Evolutionary conservation across 2,888 invertebrate genomes (phyloP).

Genomic region (Clepsis dumicolana): DNA sequence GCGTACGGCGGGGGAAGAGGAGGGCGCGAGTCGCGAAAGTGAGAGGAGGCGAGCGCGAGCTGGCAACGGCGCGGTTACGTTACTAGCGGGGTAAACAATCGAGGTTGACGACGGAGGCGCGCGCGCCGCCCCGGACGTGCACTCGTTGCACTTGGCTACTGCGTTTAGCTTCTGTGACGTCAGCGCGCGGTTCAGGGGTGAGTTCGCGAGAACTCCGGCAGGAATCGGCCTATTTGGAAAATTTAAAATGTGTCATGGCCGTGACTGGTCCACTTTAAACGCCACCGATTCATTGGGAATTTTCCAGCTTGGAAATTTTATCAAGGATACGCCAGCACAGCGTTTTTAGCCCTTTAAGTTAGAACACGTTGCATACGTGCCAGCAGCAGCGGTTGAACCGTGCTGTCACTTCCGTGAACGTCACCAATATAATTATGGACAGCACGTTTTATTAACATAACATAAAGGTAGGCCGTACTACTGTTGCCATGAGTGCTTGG

Average conservation of each 20-base stretch:
- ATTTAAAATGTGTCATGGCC: slow-evolving; percentile 21
- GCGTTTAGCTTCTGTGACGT: slow-evolving; percentile 73
- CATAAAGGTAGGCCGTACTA: slow-evolving; percentile 26
- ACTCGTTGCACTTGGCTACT: slow-evolving; percentile 53
- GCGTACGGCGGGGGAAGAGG: slow-evolving; percentile 58
- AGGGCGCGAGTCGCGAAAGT: slow-evolving; percentile 77
- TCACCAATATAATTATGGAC: slow-evolving; percentile 66
- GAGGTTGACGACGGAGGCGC: slow-evolving; percentile 76
- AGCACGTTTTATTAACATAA: slow-evolving; percentile 55
- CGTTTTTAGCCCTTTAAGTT: slow-evolving; percentile 21
- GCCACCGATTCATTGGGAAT: slow-evolving; percentile 1
- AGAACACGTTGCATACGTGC: slow-evolving; percentile 50
- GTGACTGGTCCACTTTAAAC: slow-evolving; percentile 8
- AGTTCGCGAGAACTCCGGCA: slow-evolving; percentile 9
- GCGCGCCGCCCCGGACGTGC: slow-evolving; percentile 76
- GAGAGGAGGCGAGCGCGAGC: slow-evolving; percentile 80
- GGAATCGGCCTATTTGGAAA: slow-evolving; percentile 2
- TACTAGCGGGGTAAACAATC: slow-evolving; percentile 83
- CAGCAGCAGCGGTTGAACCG: slow-evolving; percentile 48
- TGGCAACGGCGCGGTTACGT: slow-evolving; percentile 82
- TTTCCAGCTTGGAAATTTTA: background rate
- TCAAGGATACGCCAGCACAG: slow-evolving; percentile 7
- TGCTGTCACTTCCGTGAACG: slow-evolving; percentile 66
- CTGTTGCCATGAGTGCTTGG: slow-evolving; percentile 27
- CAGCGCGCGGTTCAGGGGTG: slow-evolving; percentile 52